Evolutionary conservation across 2,797 vertebrate species (phyloP).

Genomic region (Rhadinocentrus ornatus): DNA sequence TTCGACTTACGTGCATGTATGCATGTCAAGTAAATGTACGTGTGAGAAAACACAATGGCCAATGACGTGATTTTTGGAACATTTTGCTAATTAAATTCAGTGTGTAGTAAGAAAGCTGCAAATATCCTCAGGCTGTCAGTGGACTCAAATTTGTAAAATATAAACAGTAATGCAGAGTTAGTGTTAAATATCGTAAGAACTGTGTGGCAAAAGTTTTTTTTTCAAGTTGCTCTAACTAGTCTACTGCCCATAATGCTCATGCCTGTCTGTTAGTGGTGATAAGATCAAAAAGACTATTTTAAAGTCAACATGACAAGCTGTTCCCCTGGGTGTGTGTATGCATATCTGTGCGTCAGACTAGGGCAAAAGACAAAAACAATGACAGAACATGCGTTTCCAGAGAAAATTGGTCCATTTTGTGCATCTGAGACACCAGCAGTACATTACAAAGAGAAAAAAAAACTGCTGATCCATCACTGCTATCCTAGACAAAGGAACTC

Average conservation of each 20-base stretch:
- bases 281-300: constrained; percentile 67
- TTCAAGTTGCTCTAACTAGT: constrained; percentile 34
- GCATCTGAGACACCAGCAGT: constrained; percentile 41
- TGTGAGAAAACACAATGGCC: neutral
- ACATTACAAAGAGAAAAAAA: constrained; percentile 29
- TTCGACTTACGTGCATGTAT: constrained; percentile 17
- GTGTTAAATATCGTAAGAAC: neutral
- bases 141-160: neutral
- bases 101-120: constrained; percentile 31
- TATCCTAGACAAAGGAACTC: constrained; percentile 68
- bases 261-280: constrained; percentile 68
- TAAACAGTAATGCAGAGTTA: neutral
- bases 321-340: constrained; percentile 39
- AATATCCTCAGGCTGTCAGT: constrained; percentile 18
- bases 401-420: constrained; percentile 47
- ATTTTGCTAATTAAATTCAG: constrained; percentile 10
- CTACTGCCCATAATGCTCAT: constrained; percentile 34
- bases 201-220: neutral
- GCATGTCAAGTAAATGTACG: constrained; percentile 32
- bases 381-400: constrained; percentile 62
- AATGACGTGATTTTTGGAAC: constrained; percentile 29
- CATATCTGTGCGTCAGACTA: too few relatives aligned
- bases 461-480: constrained; percentile 74
- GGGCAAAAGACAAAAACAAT: constrained; percentile 50
- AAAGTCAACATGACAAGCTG: constrained; percentile 56